These are phyloP conservation scores for Periophthalmus magnuspinnatus DNA, from an alignment of 2,797 vertebrate species.

Conservation along the genomic window DNA sequence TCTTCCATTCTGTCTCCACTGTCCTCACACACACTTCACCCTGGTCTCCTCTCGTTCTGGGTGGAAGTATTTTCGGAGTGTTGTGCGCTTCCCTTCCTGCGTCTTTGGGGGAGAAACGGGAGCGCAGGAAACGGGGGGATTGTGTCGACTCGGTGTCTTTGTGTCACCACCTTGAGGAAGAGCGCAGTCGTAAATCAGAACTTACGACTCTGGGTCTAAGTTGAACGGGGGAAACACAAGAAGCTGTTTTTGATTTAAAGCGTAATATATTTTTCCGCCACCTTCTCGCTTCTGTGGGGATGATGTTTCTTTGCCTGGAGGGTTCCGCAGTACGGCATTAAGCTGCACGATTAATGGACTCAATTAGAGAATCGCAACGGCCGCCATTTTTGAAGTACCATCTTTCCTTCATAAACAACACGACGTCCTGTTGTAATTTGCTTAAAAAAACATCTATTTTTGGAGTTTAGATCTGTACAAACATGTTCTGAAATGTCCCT, in stretches of 20 bases:
- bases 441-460: no score
- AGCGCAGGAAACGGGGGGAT: constrained; percentile 21
- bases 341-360: no score
- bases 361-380: no score
- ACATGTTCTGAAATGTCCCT: no score
- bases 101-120: constrained; percentile 11
- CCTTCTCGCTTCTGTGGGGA: background rate
- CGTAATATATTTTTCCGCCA: background rate
- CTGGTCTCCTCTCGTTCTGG: constrained; percentile 40
- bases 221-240: background rate
- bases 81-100: constrained; percentile 29
- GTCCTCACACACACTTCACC: constrained; percentile 8
- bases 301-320: background rate
- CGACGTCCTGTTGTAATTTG: no score
- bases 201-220: constrained; percentile 25
- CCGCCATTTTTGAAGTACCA: no score
- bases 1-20: no score
- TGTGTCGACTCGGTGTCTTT: constrained; percentile 18
- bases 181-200: constrained; percentile 40
- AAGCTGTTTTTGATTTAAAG: background rate
- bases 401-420: no score
- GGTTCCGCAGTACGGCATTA: background rate
- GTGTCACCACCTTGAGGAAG: constrained; percentile 32
- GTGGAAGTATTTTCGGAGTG: constrained; percentile 52
- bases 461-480: no score